Percentiles rank a stretch among this genome's conserved stretches.
Conservation (phyloP, 2,797 vertebrate genomes). For the Cossypha caffra region DNA sequence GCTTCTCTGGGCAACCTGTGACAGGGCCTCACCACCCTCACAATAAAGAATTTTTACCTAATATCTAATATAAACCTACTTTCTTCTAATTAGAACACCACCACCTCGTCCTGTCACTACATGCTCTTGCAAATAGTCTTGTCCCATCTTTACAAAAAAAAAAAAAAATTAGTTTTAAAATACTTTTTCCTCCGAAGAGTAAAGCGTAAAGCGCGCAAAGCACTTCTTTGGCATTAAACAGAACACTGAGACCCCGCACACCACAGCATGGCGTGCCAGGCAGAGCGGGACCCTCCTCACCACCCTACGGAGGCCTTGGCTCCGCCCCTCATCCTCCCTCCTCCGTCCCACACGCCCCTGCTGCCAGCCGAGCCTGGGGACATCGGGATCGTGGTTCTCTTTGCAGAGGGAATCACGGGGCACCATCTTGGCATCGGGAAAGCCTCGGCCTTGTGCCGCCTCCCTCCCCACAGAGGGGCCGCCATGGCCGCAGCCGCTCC, state of each 20-base stretch:
- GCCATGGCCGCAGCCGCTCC: neutral
- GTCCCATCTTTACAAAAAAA: neutral
- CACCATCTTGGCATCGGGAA: neutral
- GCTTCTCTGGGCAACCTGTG: neutral
- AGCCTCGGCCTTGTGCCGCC: neutral
- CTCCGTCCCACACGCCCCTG: neutral
- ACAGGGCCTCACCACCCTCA: neutral
- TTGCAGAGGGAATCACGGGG: neutral
- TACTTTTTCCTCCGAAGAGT: neutral
- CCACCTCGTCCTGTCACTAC: no score
- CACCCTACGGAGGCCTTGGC: neutral
- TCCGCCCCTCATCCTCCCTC: neutral
- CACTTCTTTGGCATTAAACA: neutral
- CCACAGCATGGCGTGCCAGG: rapidly evolving
- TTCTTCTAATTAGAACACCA: neutral
- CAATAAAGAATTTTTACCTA: neutral
- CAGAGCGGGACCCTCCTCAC: neutral
- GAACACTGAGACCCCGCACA: neutral
- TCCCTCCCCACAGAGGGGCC: neutral
- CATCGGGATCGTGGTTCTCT: neutral
- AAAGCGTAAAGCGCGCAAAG: neutral
- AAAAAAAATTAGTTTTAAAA: rapidly evolving
- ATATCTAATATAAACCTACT: neutral
- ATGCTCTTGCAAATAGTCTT: neutral
- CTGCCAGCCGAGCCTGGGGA: neutral